Evolutionary conservation across 2,113 vertebrate species (phyloP).

Genomic region (Lipophrys pholis): DNA sequence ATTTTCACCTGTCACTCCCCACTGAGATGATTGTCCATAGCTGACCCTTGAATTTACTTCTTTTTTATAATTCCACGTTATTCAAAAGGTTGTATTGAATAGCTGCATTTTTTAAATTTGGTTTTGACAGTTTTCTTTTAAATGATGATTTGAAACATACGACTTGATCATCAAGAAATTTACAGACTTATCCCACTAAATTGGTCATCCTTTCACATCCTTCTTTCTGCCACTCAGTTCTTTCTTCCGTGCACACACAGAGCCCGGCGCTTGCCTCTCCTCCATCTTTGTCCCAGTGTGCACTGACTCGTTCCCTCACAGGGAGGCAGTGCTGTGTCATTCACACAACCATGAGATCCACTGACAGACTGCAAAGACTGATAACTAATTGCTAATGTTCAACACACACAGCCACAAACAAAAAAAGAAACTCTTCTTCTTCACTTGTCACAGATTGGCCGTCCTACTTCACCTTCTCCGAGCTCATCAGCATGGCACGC

Average conservation of each 20-base stretch:
- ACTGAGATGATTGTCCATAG: neutral
- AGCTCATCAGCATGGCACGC: constrained; percentile 22
- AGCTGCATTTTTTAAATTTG: neutral
- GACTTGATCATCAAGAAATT: neutral
- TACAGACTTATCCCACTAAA: constrained; percentile 1
- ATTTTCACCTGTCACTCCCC: neutral
- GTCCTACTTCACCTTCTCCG: constrained; percentile 14
- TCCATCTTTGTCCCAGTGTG: constrained; percentile 51
- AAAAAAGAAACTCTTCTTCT: constrained; percentile 45
- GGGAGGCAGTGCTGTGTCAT: constrained; percentile 82
- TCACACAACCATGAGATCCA: constrained; percentile 30
- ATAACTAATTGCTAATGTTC: constrained; percentile 51
- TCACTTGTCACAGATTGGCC: constrained; percentile 39
- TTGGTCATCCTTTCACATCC: neutral
- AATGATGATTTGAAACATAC: neutral
- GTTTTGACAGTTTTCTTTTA: neutral
- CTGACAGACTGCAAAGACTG: constrained; percentile 21
- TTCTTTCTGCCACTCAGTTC: neutral
- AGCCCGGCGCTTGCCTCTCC: no score
- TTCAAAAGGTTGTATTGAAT: neutral
- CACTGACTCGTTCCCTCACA: constrained; percentile 72
- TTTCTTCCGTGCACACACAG: constrained; percentile 3
- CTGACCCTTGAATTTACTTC: neutral
- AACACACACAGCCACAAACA: constrained; percentile 42
- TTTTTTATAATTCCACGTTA: no score